Conservation (phyloP, 2,797 vertebrate species). For the Sebastiscus tertius region DNA sequence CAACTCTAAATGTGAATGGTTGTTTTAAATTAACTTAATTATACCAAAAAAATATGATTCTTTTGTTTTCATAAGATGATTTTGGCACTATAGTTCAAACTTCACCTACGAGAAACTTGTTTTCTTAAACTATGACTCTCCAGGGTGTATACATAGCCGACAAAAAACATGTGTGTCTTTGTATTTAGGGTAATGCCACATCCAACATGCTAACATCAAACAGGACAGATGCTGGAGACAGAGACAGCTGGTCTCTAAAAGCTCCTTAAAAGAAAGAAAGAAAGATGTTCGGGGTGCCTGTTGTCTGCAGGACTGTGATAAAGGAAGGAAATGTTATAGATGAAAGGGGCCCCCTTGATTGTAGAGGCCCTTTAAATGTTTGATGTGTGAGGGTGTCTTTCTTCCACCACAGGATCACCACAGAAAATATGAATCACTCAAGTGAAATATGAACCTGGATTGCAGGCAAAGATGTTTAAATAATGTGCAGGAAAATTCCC, state of each 20-base stretch:
- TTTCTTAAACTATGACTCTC: not conserved
- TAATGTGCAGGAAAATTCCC: constrained; percentile 8
- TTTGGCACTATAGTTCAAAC: not conserved
- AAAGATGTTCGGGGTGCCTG: constrained; percentile 19
- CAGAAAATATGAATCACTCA: constrained; percentile 47
- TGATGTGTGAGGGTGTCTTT: constrained; percentile 13
- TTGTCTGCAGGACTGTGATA: constrained; percentile 31
- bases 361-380: constrained; percentile 30
- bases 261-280: constrained; percentile 29
- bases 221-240: not conserved
- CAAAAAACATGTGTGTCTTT: not conserved
- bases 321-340: constrained; percentile 58
- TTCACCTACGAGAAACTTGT: not conserved
- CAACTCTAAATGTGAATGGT: not conserved
- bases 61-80: not conserved
- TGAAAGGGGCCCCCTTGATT: constrained; percentile 39
- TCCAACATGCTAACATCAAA: not conserved
- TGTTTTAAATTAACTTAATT: not conserved
- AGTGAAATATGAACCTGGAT: constrained; percentile 22
- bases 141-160: not conserved
- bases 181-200: not conserved
- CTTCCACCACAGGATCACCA: constrained; percentile 16
- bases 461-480: constrained; percentile 24
- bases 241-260: not conserved
- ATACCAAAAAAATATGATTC: not conserved